phyloP scores from a whole-genome alignment of 2,113 vertebrate genomes.

The Mionectes macconnelli region DNA sequence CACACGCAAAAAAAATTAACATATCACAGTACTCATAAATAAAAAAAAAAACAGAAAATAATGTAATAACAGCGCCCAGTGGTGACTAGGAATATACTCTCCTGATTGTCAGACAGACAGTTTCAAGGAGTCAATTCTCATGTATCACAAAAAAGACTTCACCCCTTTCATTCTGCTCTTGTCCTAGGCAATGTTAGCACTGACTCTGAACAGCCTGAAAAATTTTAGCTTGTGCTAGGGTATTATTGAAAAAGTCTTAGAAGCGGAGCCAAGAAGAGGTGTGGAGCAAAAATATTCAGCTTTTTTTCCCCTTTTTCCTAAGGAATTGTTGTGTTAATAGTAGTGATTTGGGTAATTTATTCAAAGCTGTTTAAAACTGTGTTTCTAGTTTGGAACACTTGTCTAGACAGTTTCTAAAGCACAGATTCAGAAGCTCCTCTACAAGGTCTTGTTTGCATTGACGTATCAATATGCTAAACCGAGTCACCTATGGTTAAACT shows the following conservation, averaged over 20 bases:
- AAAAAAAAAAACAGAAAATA: background rate
- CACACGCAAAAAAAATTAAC: background rate
- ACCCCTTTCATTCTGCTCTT: fast-evolving
- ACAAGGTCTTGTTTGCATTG: background rate
- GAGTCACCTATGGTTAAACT: background rate
- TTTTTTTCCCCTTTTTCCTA: background rate
- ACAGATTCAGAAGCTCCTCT: background rate
- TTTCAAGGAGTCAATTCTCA: background rate
- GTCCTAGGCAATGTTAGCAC: background rate
- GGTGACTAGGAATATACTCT: background rate
- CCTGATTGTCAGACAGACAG: background rate
- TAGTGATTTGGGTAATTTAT: background rate
- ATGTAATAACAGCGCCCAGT: background rate
- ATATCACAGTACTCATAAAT: background rate
- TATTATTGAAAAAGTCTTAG: background rate
- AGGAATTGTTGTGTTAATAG: background rate
- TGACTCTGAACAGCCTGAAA: background rate
- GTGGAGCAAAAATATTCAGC: background rate
- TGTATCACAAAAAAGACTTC: fast-evolving
- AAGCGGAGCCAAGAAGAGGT: background rate
- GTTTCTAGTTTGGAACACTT: background rate
- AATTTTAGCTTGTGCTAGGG: background rate
- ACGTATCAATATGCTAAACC: background rate
- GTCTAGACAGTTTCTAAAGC: background rate
- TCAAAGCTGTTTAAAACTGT: background rate